A percentile compares a stretch with the other conserved stretches of the same genome.
phyloP scores from a whole-genome alignment of 2,888 invertebrate genomes.

The Callimorpha dominula region DNA sequence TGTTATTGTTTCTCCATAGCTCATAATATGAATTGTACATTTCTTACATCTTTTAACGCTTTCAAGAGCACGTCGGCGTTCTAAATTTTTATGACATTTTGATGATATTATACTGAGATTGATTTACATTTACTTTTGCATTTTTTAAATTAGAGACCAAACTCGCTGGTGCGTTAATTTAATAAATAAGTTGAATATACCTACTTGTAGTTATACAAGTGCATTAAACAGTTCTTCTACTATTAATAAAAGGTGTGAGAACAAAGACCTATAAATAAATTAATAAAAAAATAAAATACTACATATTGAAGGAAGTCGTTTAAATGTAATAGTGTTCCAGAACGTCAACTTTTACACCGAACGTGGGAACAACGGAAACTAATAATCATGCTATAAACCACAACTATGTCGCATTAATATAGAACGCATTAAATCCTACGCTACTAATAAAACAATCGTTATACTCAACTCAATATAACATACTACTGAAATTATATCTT shows the following conservation, averaged over 20 bases:
- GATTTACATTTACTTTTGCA: not conserved
- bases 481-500: no score
- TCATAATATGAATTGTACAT: not conserved
- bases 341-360: slow-evolving; percentile 28
- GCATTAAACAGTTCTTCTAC: no score
- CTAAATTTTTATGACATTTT: not conserved
- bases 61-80: not conserved
- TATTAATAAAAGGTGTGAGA: not conserved
- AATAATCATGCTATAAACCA: slow-evolving; percentile 63
- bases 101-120: not conserved
- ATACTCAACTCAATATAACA: slow-evolving; percentile 18
- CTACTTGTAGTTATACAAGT: not conserved
- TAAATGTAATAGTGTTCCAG: slow-evolving; percentile 28
- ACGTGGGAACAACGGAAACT: slow-evolving; percentile 60
- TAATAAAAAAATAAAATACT: not conserved
- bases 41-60: not conserved
- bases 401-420: slow-evolving; percentile 43
- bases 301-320: slow-evolving; percentile 28
- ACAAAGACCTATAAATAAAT: not conserved
- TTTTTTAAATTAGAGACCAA: not conserved
- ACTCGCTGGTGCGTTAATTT: not conserved
- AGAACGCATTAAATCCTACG: slow-evolving; percentile 44
- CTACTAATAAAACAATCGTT: slow-evolving; percentile 26
- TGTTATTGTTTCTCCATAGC: not conserved
- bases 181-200: not conserved